Conservation (phyloP, 1,140 invertebrate species). For the Ephestia elutella region DNA sequence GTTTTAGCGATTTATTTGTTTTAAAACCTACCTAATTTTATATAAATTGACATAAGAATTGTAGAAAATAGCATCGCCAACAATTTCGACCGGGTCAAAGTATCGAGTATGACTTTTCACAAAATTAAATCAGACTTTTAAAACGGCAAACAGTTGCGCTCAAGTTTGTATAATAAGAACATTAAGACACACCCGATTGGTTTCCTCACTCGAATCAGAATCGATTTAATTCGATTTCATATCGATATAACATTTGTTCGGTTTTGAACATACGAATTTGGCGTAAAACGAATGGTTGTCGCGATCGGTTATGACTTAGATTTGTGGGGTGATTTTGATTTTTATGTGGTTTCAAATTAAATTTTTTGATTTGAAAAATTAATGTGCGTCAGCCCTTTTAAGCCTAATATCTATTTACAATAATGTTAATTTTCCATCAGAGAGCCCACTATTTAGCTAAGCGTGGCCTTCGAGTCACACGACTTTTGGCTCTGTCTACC, state of each 20-base stretch:
- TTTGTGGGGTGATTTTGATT: slow-evolving; percentile 16
- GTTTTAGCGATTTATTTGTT: too few relatives aligned
- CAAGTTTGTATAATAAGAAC: slow-evolving; percentile 37
- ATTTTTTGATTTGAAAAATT: background rate
- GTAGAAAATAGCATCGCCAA: too few relatives aligned
- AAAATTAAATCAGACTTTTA: background rate
- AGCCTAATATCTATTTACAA: too few relatives aligned
- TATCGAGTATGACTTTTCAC: background rate
- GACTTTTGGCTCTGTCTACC: too few relatives aligned
- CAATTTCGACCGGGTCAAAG: background rate
- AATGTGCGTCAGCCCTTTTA: background rate
- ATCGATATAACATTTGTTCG: slow-evolving; percentile 38
- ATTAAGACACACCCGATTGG: slow-evolving; percentile 23
- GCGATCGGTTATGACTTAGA: slow-evolving; percentile 20
- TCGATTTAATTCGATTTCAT: slow-evolving; percentile 47
- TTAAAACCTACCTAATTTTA: too few relatives aligned
- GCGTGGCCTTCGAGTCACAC: too few relatives aligned
- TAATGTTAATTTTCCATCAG: too few relatives aligned
- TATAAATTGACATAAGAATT: too few relatives aligned
- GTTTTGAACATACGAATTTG: slow-evolving; percentile 17
- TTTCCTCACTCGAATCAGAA: slow-evolving; percentile 21
- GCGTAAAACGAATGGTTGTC: slow-evolving; percentile 20
- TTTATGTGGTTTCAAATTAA: slow-evolving; percentile 6
- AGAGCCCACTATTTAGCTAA: too few relatives aligned
- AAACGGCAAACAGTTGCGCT: slow-evolving; percentile 20